phyloP scores from a whole-genome alignment of 2,113 vertebrate species.

The Myxocyprinus asiaticus region DNA sequence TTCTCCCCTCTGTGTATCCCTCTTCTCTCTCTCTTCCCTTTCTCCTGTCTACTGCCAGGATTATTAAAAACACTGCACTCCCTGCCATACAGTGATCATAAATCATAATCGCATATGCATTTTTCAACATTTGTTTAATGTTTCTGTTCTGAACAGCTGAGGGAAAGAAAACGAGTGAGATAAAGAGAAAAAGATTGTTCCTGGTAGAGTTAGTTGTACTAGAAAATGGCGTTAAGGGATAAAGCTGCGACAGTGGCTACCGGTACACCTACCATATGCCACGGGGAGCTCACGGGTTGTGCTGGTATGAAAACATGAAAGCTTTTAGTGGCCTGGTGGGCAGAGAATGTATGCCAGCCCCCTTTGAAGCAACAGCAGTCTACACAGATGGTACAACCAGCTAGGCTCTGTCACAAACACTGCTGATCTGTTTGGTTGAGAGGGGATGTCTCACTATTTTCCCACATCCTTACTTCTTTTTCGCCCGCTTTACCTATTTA shows the following conservation, averaged over 20 bases:
- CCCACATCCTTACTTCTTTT: not conserved
- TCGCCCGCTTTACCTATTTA: not conserved
- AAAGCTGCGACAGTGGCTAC: conserved; percentile 37
- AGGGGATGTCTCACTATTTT: not conserved
- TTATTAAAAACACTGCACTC: conserved; percentile 75
- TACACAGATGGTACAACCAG: conserved; percentile 6
- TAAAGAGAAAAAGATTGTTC: conserved; percentile 21
- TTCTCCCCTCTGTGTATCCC: conserved; percentile 21
- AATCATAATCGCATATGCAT: conserved; percentile 81
- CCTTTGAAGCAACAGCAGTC: not conserved
- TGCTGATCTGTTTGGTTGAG: not conserved
- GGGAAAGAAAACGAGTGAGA: conserved; percentile 40
- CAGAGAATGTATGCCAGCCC: conserved; percentile 38
- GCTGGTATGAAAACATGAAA: conserved; percentile 50
- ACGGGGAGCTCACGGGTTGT: conserved; percentile 28
- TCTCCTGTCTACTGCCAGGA: conserved; percentile 56
- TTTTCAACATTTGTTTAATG: conserved; percentile 77
- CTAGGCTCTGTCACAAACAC: not conserved
- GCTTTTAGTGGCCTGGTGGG: conserved; percentile 44
- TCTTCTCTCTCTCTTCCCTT: not conserved
- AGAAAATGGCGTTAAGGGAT: conserved; percentile 24
- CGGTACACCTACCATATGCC: conserved; percentile 55
- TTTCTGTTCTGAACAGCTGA: conserved; percentile 67
- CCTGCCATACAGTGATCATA: conserved; percentile 77
- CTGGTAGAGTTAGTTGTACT: conserved; percentile 8